phyloP scores from a whole-genome alignment of 1,140 invertebrate species.

The Drosophila mayri region DNA sequence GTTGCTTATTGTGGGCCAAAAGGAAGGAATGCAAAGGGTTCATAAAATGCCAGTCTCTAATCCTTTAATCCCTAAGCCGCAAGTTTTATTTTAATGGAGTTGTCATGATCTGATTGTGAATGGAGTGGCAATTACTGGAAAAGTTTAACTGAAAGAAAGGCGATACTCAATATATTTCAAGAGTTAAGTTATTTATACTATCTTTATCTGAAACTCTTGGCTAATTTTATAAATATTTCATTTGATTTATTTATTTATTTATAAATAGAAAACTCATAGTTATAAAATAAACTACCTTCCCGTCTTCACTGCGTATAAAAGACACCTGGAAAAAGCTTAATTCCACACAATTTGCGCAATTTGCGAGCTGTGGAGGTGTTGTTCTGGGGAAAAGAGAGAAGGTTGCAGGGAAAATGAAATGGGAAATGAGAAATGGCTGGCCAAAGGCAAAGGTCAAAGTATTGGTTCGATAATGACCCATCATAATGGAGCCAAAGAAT shows the following conservation, averaged over 20 bases:
- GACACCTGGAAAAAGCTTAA: neutral
- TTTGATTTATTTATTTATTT: too few species aligned
- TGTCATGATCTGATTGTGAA: neutral
- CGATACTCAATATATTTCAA: too few species aligned
- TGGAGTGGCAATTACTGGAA: neutral
- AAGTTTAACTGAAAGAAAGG: neutral
- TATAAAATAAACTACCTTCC: too few species aligned
- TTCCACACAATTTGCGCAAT: neutral
- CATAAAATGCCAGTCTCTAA: slow-evolving; percentile 17
- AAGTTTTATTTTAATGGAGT: slow-evolving; percentile 8
- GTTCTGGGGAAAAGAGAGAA: neutral
- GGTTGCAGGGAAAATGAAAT: neutral
- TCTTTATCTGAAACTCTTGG: too few species aligned
- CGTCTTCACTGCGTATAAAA: neutral
- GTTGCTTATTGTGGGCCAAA: slow-evolving; percentile 13
- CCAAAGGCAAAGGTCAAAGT: slow-evolving; percentile 45
- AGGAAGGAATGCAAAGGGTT: slow-evolving; percentile 6
- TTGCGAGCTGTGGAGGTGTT: neutral
- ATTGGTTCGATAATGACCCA: slow-evolving; percentile 48
- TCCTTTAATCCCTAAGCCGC: slow-evolving; percentile 10
- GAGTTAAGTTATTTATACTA: too few species aligned
- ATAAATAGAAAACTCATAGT: too few species aligned
- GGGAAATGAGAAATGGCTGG: slow-evolving; percentile 3
- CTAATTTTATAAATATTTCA: too few species aligned
- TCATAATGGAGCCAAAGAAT: slow-evolving; percentile 41